Evolutionary conservation across 2,797 vertebrate genomes (phyloP).

Genomic region (Cercopithecus diana): DNA sequence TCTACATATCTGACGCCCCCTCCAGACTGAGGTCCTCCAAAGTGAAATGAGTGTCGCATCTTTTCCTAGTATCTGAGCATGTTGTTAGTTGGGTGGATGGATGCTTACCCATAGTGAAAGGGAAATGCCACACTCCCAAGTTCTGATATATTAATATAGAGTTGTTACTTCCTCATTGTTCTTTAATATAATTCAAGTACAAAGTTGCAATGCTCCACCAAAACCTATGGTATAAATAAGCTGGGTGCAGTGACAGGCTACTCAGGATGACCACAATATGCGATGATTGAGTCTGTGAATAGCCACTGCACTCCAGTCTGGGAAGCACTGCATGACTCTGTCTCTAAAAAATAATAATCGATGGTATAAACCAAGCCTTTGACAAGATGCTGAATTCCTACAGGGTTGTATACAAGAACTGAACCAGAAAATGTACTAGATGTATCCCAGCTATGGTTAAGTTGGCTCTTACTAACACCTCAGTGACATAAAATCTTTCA

Average conservation of each 20-base stretch:
- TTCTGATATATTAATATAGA: neutral
- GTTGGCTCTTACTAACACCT: neutral
- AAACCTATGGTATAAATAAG: neutral
- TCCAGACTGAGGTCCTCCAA: neutral
- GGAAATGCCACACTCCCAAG: neutral
- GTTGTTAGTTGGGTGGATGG: neutral
- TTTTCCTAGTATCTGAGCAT: neutral
- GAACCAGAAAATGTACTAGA: slow-evolving; percentile 48
- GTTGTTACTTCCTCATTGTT: neutral
- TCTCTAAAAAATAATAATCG: neutral
- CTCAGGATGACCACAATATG: neutral
- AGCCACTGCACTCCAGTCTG: neutral
- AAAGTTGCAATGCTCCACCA: slow-evolving; percentile 33
- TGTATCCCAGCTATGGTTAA: neutral
- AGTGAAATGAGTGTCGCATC: neutral
- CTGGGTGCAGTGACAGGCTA: neutral
- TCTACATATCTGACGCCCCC: neutral
- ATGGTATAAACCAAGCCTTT: slow-evolving; percentile 71
- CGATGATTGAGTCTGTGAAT: neutral
- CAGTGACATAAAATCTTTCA: neutral
- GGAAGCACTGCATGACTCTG: neutral
- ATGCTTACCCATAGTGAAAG: neutral
- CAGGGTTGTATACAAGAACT: slow-evolving; percentile 60
- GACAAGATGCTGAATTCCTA: slow-evolving; percentile 72
- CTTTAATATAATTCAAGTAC: slow-evolving; percentile 18